Conservation (phyloP, 2,113 vertebrate genomes). For the Platichthys stellatus region DNA sequence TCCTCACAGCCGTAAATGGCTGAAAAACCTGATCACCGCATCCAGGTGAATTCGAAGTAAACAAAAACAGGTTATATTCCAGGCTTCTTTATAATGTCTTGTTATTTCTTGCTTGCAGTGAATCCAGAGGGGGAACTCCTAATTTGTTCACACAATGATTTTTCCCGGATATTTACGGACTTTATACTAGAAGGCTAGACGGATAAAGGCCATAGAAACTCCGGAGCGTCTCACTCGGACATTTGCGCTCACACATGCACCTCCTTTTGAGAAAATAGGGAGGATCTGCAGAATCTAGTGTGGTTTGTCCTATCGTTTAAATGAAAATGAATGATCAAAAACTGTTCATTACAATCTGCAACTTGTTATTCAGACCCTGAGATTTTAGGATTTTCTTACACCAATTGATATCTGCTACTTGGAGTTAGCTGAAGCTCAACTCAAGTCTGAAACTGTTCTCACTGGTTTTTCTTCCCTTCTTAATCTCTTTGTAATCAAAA, state of each 20-base stretch:
- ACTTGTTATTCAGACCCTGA: not conserved
- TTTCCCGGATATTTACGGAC: too few species aligned
- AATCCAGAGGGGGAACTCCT: too few species aligned
- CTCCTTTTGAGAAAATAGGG: too few species aligned
- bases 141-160: too few species aligned
- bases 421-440: not conserved
- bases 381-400: not conserved
- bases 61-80: not conserved
- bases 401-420: not conserved
- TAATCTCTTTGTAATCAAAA: not conserved
- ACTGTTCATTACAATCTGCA: not conserved
- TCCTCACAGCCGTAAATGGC: not conserved
- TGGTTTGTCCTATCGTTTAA: too few species aligned
- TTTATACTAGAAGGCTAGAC: too few species aligned
- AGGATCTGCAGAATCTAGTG: too few species aligned
- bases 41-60: not conserved
- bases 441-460: not conserved
- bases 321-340: not conserved
- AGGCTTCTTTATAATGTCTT: not conserved
- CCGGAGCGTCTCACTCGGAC: too few species aligned
- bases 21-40: not conserved
- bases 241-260: not conserved
- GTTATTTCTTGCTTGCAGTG: too few species aligned
- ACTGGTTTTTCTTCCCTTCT: slow-evolving; percentile 12
- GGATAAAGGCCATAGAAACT: too few species aligned